These are phyloP conservation scores for Alcis repandata DNA, from an alignment of 2,888 invertebrate genomes.

Conservation along the genomic window DNA sequence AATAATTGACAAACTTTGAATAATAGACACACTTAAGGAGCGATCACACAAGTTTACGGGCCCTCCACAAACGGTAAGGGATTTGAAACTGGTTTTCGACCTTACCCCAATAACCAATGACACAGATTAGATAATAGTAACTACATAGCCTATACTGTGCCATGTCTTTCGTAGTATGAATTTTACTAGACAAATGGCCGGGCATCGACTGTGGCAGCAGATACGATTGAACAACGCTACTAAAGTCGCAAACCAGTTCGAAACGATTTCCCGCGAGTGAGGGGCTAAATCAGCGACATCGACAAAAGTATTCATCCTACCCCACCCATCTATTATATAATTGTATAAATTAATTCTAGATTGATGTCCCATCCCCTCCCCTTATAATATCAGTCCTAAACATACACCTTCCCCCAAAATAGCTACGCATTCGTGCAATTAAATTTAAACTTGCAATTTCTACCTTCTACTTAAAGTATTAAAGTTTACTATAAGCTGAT, in stretches of 20 bases:
- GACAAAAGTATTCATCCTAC: slow-evolving; percentile 21
- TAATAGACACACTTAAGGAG: slow-evolving; percentile 13
- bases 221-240: not conserved
- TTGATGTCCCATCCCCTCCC: slow-evolving; percentile 1
- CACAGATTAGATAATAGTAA: too few species aligned
- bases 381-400: slow-evolving; percentile 47
- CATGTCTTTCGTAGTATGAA: not conserved
- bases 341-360: too few species aligned
- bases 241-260: slow-evolving; percentile 4
- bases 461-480: slow-evolving; percentile 15
- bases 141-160: too few species aligned
- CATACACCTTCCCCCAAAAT: slow-evolving; percentile 26
- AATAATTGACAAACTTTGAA: slow-evolving; percentile 23
- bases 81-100: not conserved
- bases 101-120: not conserved
- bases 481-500: slow-evolving; percentile 1
- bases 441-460: slow-evolving; percentile 28
- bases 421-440: slow-evolving; percentile 39
- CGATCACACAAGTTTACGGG: not conserved
- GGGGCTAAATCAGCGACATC: slow-evolving; percentile 18
- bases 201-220: too few species aligned
- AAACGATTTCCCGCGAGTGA: not conserved
- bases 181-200: too few species aligned
- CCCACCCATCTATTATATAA: not conserved
- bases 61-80: not conserved